Evolutionary conservation across 2,113 vertebrate genomes (phyloP).

Genomic region (Anguilla japonica): DNA sequence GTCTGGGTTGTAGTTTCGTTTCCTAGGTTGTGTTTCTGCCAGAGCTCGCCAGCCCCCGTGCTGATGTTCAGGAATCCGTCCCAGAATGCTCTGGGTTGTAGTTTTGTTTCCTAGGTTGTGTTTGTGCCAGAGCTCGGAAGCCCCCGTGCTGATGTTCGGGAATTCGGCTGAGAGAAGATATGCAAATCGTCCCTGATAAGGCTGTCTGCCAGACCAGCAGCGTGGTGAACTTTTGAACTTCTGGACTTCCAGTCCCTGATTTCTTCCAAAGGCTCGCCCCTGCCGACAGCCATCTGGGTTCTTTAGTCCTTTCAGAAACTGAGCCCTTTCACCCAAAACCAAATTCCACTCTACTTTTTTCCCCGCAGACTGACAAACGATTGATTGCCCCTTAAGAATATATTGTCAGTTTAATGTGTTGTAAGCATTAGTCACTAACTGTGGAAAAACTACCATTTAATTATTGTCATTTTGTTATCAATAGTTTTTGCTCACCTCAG

Average conservation of each 20-base stretch:
- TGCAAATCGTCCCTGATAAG: not conserved
- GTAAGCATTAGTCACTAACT: not conserved
- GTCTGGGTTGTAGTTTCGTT: not conserved
- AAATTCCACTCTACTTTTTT: not conserved
- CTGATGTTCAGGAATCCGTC: not conserved
- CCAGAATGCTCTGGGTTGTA: not conserved
- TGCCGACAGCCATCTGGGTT: not conserved
- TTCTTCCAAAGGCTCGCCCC: not conserved
- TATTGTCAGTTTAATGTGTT: not conserved
- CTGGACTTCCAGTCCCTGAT: not conserved
- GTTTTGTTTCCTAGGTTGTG: not conserved
- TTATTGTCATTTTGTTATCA: not conserved
- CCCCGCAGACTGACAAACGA: too few species aligned
- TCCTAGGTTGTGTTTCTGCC: not conserved
- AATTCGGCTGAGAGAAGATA: not conserved
- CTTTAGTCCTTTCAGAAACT: not conserved
- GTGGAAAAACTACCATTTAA: not conserved
- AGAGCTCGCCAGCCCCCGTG: not conserved
- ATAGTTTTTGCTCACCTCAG: not conserved
- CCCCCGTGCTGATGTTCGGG: not conserved
- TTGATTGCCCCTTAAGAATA: not conserved
- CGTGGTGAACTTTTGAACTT: not conserved
- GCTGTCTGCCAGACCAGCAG: not conserved
- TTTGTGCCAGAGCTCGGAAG: not conserved
- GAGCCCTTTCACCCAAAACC: not conserved